phyloP scores from a whole-genome alignment of 2,888 invertebrate genomes.

The Vanessa cardui region DNA sequence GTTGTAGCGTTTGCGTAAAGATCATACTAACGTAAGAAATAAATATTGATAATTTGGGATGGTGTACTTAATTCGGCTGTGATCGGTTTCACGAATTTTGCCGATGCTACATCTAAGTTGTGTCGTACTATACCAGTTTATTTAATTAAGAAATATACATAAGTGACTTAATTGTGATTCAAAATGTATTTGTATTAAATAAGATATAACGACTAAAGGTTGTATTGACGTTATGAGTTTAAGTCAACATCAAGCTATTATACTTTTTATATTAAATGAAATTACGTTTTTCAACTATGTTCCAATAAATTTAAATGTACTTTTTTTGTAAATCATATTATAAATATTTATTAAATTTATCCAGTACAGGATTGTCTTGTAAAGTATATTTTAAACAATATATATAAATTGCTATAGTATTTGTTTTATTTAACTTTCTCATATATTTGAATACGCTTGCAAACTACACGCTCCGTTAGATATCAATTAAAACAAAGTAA shows the following conservation, averaged over 20 bases:
- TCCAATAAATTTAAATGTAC: no score
- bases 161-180: constrained; percentile 3
- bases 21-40: no score
- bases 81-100: no score
- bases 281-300: no score
- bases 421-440: neutral
- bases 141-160: neutral
- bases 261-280: no score
- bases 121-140: no score
- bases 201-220: neutral
- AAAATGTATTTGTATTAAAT: neutral
- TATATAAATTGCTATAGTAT: neutral
- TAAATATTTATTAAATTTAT: neutral
- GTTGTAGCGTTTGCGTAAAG: no score
- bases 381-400: neutral
- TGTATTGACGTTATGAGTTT: neutral
- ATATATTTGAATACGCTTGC: neutral
- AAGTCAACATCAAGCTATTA: neutral
- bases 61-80: no score
- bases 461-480: neutral
- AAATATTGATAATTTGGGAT: no score
- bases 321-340: no score
- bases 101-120: no score
- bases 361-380: neutral
- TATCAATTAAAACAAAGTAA: no score